Base-by-base conservation (phyloP, 2,113 vertebrate genomes). In the Perognathus longimembris region DNA sequence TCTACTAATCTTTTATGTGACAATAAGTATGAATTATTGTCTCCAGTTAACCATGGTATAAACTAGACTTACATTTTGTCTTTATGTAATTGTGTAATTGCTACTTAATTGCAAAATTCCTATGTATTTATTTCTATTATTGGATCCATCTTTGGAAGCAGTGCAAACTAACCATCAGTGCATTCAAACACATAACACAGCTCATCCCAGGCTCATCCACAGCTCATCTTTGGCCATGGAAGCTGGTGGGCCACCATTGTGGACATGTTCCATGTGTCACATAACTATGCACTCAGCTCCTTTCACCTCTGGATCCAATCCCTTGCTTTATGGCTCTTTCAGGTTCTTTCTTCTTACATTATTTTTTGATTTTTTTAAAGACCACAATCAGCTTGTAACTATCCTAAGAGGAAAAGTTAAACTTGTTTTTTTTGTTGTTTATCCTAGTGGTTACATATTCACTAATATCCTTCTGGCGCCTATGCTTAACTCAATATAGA, bases 221-320 rank as follows among this genome's bases (percentile, higher is more conserved):
- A 66, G 18, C 9, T 63, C 12, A 30, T 75, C 15, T 66, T 81
- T 82, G 63, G 3, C 1, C 3, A 40, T 24, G 12, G 22, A n/a
- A 4, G 0, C 6, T 30, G 50, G 20, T 40, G 12, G 1, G 4
- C 1, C 34, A 7, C 20, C 8, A 20, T 9, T 69, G 61, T n/a
- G 26, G 45, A 89, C 18, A 1, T 76, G 4, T 10, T 59, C 8
- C 26, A 5, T 11, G 34, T 59, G 15, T 7, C 14, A 3, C 21
- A 32, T 21, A 34, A 9, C 1, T 6, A 3, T 10, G 12, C 67
- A n/a, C 28, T 63, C 22, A 24, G 1, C n/a, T 54, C n/a, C 10
- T 7, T 64, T 70, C 45, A 42, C 34, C 71, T 88, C 6, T 45
- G 28, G 17, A 10, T 79, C 79, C 18, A 17, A 7, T 54, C 67